phyloP scores from a whole-genome alignment of 2,113 vertebrate genomes.

The Uropsilus gracilis region DNA sequence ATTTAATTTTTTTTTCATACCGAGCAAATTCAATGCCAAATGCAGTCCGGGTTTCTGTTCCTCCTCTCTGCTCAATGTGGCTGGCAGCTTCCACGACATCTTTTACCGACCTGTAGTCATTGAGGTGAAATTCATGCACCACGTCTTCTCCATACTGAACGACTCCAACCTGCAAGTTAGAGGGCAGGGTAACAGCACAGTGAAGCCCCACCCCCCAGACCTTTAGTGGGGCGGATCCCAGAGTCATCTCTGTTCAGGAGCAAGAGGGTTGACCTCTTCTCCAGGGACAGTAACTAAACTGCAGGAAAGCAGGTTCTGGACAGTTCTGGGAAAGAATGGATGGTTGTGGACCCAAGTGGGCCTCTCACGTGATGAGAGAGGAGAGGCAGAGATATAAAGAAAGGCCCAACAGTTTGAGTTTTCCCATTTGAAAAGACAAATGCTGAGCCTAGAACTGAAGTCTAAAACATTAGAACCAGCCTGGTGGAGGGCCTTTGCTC shows the following conservation, averaged over 20 bases:
- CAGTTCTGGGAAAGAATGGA: background rate
- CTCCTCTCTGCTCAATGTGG: constrained; percentile 94
- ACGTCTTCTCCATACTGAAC: constrained; percentile 95
- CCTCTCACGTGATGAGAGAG: background rate
- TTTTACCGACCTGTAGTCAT: constrained; percentile 93
- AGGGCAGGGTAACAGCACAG: background rate
- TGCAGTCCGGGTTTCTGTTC: constrained; percentile 95
- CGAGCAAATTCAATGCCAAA: constrained; percentile 94
- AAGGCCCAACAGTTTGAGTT: background rate
- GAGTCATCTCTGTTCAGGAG: background rate
- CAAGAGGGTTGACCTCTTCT: background rate
- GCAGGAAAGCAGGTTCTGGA: background rate
- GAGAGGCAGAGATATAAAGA: background rate
- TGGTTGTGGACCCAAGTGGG: background rate
- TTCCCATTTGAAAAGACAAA: background rate
- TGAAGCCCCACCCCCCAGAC: background rate
- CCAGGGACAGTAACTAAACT: background rate
- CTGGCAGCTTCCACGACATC: constrained; percentile 94
- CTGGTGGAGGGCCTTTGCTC: background rate
- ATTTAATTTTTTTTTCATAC: constrained; percentile 83
- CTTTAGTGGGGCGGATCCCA: background rate
- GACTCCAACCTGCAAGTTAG: constrained; percentile 90
- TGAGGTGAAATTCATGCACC: constrained; percentile 94
- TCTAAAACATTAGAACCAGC: rapidly evolving
- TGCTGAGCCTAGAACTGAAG: rapidly evolving